Evolutionary conservation across 2,113 vertebrate species (phyloP), one percentile per base, ranked within the genome.

Genomic region (Cercopithecus mona): DNA sequence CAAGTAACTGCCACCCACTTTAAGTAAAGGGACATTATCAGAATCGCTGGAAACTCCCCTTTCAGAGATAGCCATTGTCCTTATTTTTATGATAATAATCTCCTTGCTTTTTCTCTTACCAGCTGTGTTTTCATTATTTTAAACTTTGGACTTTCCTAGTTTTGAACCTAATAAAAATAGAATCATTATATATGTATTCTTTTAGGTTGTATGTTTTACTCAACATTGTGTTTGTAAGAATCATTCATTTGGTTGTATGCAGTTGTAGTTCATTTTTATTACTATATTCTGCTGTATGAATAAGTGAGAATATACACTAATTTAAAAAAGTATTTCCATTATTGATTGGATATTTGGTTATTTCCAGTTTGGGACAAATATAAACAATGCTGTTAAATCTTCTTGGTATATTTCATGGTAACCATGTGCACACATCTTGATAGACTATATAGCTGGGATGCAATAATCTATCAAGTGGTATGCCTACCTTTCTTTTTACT

Each of bases 91-190:
- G 27, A 30, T 84, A 93, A 79, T 23, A 84, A n/a, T 92, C 75
- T 57, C 13, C 86, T 78, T 79, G 43, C 23, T 4, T 70, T 95
- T 95, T 93, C 45, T 92, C 94, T 93, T 70, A 27, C 1, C 43
- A 72, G 50, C 14, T 59, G 2, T 45, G 18, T 88, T 95, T 95
- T 80, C 30, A 92, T 95, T n/a, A 43, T 84, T 91, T 50, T 80
- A 38, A 75, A 64, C 13, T 91, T 52, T 84, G 59, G 12, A 82
- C 72, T 95, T 92, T 9, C 72, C 55, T 93, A 27, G 7, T 91
- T 94, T 73, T 88, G 70, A 93, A 84, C 20, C n/a, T 80, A 57
- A 14, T 88, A 55, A 94, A 95, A 91, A 59, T 93, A 48, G 59
- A 97, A 89, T 94, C 38, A 30, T 78, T 86, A 85, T 73, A 72